Evolutionary conservation across 2,797 vertebrate species (phyloP), one percentile per base, ranked within the genome.

Genomic region (Macropus fuliginosus): DNA sequence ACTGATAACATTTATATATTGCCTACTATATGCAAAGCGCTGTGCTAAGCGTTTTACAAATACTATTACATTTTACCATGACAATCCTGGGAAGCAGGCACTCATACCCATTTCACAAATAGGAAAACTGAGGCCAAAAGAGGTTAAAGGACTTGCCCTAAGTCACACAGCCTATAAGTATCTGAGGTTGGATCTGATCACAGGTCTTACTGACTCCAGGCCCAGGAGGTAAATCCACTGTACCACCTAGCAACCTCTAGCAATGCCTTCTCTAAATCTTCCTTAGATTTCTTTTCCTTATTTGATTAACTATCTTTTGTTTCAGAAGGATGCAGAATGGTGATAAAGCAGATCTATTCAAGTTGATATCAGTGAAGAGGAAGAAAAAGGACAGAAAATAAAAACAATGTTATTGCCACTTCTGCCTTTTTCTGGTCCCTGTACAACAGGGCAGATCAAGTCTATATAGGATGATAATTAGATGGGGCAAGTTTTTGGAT

Each of bases 391-490:
- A 94, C 29, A 54, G 18, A 62, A 52, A 89, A 90, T 13, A 56
- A 81, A 91, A 90, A n/a, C 28, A 3, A 10, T 55, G 1, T 54
- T 18, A 24, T 3, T 56, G 57, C 52, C 91, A 11, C 18, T 54
- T 62, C 91, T 66, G 18, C 59, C 56, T 93, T 52, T 94, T 90
- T 92, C 54, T 50, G 21, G 40, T 87, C 74, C 40, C 40, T 87
- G 40, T 28, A 27, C 74, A 50, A 87, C 10, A 92, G 91, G 94
- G 62, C 27, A 89, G 40, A 87, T 21, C 24, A 62, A 91, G 27
- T 54, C 94, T 81, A 81, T 92, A 74, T 95, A 87, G 74, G 24
- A 74, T 52, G n/a, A 93, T 62, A n/a, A 93, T 92, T 91, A 59
- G 66, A n/a, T 46, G 21, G 40, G 27, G 55, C 55, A 18, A 8